These are phyloP conservation scores for Gymnarchus niloticus DNA, from an alignment of 2,113 vertebrate genomes.

Conservation along the genomic window DNA sequence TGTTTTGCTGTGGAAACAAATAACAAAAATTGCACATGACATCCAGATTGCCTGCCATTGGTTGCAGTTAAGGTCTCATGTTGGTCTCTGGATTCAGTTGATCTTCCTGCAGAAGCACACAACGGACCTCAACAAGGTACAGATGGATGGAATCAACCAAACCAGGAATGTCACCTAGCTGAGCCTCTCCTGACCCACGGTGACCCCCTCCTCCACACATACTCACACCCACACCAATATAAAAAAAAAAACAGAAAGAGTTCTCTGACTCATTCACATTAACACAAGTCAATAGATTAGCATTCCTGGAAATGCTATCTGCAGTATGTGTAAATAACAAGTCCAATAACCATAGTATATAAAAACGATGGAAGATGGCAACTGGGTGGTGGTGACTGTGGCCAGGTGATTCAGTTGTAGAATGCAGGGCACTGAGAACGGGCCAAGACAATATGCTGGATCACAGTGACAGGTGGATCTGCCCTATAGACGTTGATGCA, in stretches of 20 bases:
- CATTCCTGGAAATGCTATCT: not conserved
- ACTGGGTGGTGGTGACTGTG: not conserved
- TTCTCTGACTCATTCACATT: not conserved
- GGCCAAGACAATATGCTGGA: not conserved
- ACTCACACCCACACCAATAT: not conserved
- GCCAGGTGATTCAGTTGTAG: not conserved
- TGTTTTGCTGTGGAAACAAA: not conserved
- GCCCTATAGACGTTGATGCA: not conserved
- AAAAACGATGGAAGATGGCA: not conserved
- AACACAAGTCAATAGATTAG: not conserved
- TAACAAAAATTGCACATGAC: not conserved
- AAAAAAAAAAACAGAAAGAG: not conserved
- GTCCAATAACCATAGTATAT: not conserved
- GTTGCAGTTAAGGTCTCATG: not conserved
- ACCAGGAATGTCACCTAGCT: not conserved
- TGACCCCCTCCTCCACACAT: no score
- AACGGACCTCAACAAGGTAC: not conserved
- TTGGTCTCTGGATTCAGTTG: not conserved
- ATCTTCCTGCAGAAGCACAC: not conserved
- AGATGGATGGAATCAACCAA: not conserved
- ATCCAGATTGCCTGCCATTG: not conserved
- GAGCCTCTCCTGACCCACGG: no score
- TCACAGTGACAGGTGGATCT: not conserved
- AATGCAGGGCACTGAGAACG: not conserved
- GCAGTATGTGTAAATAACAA: not conserved